Conservation (phyloP, 2,888 invertebrate species). For the Agrenia bidenticulata region DNA sequence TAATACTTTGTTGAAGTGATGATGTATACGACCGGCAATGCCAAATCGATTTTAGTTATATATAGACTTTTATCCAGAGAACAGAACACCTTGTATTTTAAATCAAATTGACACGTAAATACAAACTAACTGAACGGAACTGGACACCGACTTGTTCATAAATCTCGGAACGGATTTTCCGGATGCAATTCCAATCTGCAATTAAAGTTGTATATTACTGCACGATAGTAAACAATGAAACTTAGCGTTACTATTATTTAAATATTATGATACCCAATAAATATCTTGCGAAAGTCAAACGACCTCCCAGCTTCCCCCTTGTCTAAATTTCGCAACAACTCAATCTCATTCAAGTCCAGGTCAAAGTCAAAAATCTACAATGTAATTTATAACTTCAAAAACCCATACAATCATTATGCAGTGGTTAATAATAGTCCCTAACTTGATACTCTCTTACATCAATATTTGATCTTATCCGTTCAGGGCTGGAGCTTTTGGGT, state of each 20-base stretch:
- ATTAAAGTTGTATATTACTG: constrained; percentile 2
- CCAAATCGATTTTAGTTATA: no score
- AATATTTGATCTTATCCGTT: constrained; percentile 73
- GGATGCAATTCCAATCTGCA: constrained; percentile 23
- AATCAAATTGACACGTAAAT: no score
- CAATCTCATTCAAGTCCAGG: constrained; percentile 26
- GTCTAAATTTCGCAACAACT: constrained; percentile 61
- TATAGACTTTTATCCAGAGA: no score
- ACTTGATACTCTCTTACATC: no score
- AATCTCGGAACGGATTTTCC: constrained; percentile 17
- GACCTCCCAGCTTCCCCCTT: constrained; percentile 67
- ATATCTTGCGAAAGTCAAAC: constrained; percentile 55
- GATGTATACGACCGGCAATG: no score
- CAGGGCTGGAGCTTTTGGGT: constrained; percentile 77
- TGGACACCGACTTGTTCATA: not conserved
- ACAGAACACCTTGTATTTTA: no score
- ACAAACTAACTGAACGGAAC: no score
- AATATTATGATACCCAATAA: constrained; percentile 19
- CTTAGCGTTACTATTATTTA: no score
- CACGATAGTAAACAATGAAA: no score
- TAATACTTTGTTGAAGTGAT: no score
- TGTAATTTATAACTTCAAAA: not conserved
- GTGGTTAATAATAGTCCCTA: constrained; percentile 58
- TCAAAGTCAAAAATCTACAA: constrained; percentile 67
- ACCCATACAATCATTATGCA: not conserved